These are phyloP conservation scores for Ptychochromis oligacanthus DNA, from an alignment of 2,113 vertebrate species.

Conservation along the genomic window DNA sequence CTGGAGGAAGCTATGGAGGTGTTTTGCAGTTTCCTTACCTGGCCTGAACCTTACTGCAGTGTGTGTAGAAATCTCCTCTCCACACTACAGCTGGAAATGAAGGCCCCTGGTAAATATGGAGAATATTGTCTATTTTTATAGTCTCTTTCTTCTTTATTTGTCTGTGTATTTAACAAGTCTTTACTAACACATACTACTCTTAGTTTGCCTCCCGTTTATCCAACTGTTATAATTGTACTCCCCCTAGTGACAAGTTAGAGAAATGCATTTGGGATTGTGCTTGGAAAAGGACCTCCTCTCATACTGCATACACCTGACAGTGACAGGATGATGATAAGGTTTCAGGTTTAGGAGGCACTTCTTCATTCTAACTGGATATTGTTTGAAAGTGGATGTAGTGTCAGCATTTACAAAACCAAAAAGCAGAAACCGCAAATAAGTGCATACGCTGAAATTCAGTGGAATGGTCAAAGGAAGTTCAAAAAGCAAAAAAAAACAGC, in stretches of 20 bases:
- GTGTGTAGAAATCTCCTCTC: conserved; percentile 88
- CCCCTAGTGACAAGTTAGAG: conserved; percentile 46
- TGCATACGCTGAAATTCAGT: not conserved
- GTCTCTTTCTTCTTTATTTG: not conserved
- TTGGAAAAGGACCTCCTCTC: not conserved
- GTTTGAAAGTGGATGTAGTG: conserved; percentile 30
- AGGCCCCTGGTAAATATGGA: conserved; percentile 85
- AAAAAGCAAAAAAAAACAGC: not conserved
- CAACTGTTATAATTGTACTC: not conserved
- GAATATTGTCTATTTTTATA: not conserved
- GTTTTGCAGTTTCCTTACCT: conserved; percentile 91
- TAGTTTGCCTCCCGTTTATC: not conserved
- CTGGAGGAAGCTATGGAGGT: conserved; percentile 83
- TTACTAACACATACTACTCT: not conserved
- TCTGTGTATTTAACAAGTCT: not conserved
- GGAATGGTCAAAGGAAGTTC: conserved; percentile 19
- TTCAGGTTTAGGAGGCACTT: conserved; percentile 10
- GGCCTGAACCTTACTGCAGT: conserved; percentile 91
- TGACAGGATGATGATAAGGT: conserved; percentile 4
- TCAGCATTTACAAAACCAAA: conserved; percentile 21
- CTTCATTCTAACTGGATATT: not conserved
- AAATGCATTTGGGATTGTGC: conserved; percentile 16
- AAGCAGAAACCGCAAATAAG: conserved; percentile 31
- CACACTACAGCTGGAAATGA: conserved; percentile 88
- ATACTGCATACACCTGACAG: not conserved